Conservation (phyloP, 2,797 vertebrate species). For the Coregonus sp. region DNA sequence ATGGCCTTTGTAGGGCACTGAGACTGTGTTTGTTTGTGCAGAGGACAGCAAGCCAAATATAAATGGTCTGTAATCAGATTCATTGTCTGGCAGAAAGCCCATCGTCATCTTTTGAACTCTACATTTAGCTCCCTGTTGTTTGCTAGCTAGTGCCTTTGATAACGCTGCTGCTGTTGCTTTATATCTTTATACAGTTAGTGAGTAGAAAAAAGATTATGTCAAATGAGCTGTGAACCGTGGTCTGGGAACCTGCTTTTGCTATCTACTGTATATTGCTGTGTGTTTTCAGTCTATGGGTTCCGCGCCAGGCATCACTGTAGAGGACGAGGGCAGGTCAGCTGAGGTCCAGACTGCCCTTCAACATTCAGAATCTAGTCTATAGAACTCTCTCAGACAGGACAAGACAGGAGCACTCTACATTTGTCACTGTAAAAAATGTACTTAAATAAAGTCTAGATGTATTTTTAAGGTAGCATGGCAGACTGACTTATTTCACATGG, state of each 20-base stretch:
- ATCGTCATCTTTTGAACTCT: not conserved
- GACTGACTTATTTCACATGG: not conserved
- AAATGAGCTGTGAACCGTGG: not conserved
- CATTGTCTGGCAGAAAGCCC: conserved; percentile 8
- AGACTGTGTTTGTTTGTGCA: conserved; percentile 21
- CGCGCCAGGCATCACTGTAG: not conserved
- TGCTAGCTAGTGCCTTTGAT: not conserved
- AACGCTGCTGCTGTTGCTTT: not conserved
- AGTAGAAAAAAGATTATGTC: not conserved
- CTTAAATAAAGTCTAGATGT: not conserved
- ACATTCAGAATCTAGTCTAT: not conserved
- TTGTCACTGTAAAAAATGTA: not conserved
- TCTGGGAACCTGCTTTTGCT: not conserved
- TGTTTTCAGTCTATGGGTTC: not conserved
- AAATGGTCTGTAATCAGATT: conserved; percentile 38
- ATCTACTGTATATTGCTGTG: not conserved
- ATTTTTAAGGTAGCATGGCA: not conserved
- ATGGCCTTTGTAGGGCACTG: conserved; percentile 14
- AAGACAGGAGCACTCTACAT: not conserved
- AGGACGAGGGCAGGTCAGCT: not conserved
- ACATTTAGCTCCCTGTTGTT: not conserved
- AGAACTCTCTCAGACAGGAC: not conserved
- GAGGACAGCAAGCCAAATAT: conserved; percentile 26
- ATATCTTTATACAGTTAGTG: not conserved
- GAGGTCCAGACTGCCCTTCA: not conserved